A percentile compares a stretch with the other conserved stretches of the same genome.
Conservation (phyloP, 1,140 invertebrate genomes). For the Brachionus koreanus region DNA sequence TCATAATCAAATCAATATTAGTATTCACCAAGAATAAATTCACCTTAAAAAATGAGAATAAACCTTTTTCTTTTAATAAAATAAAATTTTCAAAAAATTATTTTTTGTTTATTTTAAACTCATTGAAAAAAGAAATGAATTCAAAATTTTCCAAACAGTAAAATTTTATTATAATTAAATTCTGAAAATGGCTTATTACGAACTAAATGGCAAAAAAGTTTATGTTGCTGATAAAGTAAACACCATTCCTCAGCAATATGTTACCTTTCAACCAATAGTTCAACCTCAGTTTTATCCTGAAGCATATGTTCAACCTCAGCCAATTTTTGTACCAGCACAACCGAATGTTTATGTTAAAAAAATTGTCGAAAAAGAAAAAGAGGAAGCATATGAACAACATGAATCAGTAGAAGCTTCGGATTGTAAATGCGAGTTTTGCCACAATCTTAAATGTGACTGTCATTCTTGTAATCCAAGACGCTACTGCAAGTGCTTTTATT, state of each 20-base stretch:
- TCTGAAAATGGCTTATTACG: background rate
- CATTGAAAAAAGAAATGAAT: too few species aligned
- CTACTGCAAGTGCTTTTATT: conserved; percentile 33
- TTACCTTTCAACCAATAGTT: background rate
- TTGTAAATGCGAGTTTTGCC: conserved; percentile 25
- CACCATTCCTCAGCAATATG: background rate
- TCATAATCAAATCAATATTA: too few species aligned
- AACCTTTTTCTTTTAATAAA: too few species aligned
- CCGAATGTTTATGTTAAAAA: background rate
- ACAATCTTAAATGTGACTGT: conserved; percentile 22
- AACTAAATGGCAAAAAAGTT: background rate
- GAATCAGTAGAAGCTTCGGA: background rate
- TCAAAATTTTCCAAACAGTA: background rate
- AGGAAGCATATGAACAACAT: background rate
- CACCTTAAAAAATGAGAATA: too few species aligned
- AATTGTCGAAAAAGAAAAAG: background rate
- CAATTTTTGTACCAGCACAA: background rate
- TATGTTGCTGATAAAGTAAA: background rate
- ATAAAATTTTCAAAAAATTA: too few species aligned
- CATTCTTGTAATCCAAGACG: conserved; percentile 40
- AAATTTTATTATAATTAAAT: background rate
- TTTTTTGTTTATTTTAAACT: too few species aligned
- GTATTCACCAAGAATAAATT: too few species aligned
- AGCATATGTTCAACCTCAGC: background rate
- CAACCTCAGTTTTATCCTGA: background rate